Conservation (phyloP, 2,888 invertebrate species). For the Gastrophysa polygoni region DNA sequence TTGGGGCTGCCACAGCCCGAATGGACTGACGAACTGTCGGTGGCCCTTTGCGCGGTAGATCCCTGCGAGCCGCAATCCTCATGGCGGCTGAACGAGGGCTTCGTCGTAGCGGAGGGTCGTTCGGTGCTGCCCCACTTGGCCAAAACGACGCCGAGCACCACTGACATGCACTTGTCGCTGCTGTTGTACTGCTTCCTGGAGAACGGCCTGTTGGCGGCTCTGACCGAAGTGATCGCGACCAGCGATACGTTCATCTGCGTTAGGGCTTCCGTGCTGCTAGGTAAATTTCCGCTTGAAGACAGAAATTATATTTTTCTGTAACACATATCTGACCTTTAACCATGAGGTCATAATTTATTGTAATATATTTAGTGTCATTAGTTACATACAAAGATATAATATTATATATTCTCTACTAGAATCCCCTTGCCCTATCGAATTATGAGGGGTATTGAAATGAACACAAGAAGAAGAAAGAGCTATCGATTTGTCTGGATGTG, state of each 20-base stretch:
- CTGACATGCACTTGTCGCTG: constrained; percentile 88
- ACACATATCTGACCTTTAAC: too few relatives aligned
- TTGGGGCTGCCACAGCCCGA: constrained; percentile 86
- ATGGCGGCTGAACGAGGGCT: constrained; percentile 91
- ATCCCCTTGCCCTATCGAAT: too few relatives aligned
- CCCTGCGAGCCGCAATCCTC: constrained; percentile 82
- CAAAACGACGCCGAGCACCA: constrained; percentile 84
- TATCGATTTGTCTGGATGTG: too few relatives aligned
- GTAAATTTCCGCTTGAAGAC: too few relatives aligned
- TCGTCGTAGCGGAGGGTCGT: constrained; percentile 91
- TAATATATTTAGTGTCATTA: too few relatives aligned
- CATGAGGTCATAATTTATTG: too few relatives aligned
- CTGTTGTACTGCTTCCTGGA: constrained; percentile 88
- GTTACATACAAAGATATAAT: too few relatives aligned
- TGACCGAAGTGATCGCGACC: constrained; percentile 90
- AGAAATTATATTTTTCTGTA: too few relatives aligned
- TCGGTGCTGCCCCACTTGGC: constrained; percentile 84
- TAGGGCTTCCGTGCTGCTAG: constrained; percentile 87
- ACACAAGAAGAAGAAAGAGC: too few relatives aligned
- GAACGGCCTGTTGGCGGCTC: constrained; percentile 82
- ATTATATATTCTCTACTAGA: too few relatives aligned
- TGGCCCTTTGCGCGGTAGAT: constrained; percentile 87
- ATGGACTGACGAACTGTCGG: constrained; percentile 92
- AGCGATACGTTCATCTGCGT: constrained; percentile 90
- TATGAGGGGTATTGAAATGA: too few relatives aligned